Conservation (phyloP, 2,797 vertebrate species). For the Ptychadena robeensis region DNA sequence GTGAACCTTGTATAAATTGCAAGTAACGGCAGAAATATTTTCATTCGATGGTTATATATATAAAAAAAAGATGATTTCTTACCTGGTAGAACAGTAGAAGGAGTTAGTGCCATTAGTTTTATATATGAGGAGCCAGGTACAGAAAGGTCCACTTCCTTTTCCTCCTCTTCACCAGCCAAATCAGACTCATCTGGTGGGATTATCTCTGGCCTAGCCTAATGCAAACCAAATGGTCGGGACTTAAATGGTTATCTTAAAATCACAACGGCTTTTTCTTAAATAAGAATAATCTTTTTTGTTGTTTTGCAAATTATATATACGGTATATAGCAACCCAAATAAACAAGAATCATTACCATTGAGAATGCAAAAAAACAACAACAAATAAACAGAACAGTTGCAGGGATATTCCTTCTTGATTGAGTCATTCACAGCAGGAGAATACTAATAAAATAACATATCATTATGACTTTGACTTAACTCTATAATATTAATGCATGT, state of each 20-base stretch:
- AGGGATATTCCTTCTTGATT: too few relatives aligned
- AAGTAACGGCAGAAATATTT: background rate
- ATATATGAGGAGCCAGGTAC: conserved; percentile 88
- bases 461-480: too few relatives aligned
- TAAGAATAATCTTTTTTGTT: background rate
- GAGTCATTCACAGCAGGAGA: too few relatives aligned
- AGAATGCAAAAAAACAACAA: too few relatives aligned
- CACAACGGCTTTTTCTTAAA: background rate
- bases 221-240: background rate
- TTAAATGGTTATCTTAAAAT: background rate
- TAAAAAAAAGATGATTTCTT: conserved; percentile 12
- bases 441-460: too few relatives aligned
- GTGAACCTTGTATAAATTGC: too few relatives aligned
- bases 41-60: background rate
- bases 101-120: conserved; percentile 81
- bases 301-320: background rate
- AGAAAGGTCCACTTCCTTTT: conserved; percentile 78
- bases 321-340: background rate
- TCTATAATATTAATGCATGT: too few relatives aligned
- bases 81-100: conserved; percentile 83
- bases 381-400: too few relatives aligned
- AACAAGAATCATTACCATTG: too few relatives aligned
- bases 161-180: conserved; percentile 73
- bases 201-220: conserved; percentile 79
- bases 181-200: conserved; percentile 67